Evolutionary conservation across 2,113 vertebrate genomes (phyloP).

Genomic region (Carassius gibelio): DNA sequence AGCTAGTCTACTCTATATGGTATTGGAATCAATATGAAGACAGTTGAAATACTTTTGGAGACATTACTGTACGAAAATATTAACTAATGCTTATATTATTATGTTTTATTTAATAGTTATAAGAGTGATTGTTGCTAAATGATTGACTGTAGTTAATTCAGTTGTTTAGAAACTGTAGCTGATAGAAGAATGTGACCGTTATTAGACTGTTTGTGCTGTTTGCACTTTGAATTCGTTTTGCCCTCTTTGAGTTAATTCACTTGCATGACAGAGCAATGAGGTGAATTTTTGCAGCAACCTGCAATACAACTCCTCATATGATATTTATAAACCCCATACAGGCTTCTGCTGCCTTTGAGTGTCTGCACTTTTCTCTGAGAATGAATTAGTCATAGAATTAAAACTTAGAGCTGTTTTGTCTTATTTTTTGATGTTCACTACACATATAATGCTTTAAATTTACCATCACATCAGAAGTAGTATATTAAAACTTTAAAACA

Average conservation of each 20-base stretch:
- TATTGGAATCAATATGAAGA: slow-evolving; percentile 28
- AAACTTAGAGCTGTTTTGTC: background rate
- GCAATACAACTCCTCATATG: slow-evolving; percentile 30
- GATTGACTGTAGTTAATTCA: background rate
- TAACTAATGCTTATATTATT: background rate
- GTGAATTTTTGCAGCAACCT: slow-evolving; percentile 39
- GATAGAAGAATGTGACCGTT: background rate
- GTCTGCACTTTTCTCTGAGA: slow-evolving; percentile 21
- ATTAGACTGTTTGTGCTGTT: background rate
- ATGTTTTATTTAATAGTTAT: slow-evolving; percentile 15
- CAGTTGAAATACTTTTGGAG: slow-evolving; percentile 40
- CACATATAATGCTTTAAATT: background rate
- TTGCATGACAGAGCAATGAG: slow-evolving; percentile 32
- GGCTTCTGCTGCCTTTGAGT: slow-evolving; percentile 32
- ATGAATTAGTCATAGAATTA: slow-evolving; percentile 31
- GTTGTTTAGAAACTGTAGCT: background rate
- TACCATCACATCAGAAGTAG: slow-evolving; percentile 10
- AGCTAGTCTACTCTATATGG: slow-evolving; percentile 6
- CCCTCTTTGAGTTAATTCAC: slow-evolving; percentile 7
- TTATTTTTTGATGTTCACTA: background rate
- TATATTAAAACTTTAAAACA: background rate
- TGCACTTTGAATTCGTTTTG: slow-evolving; percentile 4
- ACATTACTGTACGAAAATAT: slow-evolving; percentile 42
- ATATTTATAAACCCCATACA: slow-evolving; percentile 52
- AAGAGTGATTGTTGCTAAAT: background rate